Conservation (phyloP, 1,140 invertebrate species). For the Rhagoletis zephyria region DNA sequence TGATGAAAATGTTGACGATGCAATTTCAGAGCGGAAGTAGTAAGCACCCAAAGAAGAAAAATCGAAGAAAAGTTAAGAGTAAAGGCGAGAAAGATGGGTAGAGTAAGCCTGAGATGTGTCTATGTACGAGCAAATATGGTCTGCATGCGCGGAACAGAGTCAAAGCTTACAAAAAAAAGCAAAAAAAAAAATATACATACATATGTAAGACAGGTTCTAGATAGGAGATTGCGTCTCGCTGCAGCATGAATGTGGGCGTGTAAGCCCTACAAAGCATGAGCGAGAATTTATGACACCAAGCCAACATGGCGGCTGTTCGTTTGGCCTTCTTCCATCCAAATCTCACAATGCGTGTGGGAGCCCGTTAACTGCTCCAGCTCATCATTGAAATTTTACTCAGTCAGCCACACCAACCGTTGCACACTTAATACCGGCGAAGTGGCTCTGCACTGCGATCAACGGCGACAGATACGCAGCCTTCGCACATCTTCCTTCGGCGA, state of each 20-base stretch:
- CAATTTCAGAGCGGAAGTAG: conserved; percentile 22
- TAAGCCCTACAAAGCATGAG: background rate
- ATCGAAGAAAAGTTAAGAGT: background rate
- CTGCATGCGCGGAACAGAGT: background rate
- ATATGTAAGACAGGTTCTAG: background rate
- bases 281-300: conserved; percentile 26
- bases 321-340: background rate
- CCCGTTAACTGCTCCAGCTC: background rate
- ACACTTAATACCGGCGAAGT: no score
- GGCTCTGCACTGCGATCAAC: no score
- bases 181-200: background rate
- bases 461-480: background rate
- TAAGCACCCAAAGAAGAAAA: background rate
- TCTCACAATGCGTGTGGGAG: background rate
- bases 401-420: background rate
- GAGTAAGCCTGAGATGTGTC: no score
- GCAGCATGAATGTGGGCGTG: background rate
- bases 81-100: background rate
- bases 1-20: conserved; percentile 38
- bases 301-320: background rate
- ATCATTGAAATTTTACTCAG: conserved; percentile 25
- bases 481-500: background rate
- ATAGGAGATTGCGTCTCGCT: background rate
- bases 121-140: no score
- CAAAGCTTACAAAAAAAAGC: background rate